Evolutionary conservation across 2,113 vertebrate species (phyloP), one percentile per base, ranked within the genome.

Genomic region (Channa maculata): DNA sequence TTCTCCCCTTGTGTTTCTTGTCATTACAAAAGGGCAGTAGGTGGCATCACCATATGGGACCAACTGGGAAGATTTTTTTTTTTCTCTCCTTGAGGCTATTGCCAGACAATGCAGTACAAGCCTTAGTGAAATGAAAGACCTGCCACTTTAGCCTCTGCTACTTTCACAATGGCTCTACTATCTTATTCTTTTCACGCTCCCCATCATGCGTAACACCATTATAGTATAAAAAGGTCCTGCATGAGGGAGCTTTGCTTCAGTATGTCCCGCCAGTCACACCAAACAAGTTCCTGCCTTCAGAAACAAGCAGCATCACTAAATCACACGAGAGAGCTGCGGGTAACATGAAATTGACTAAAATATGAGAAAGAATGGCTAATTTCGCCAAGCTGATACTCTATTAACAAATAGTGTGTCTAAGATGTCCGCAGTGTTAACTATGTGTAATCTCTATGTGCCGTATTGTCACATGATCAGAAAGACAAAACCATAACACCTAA

Each of bases 41-140:
- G 46, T 70, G 60, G 65, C 55, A 60, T 36, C 65, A 46, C 45
- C 79, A 67, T 72, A 51, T 83, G 71, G 59, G 50, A 80, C 46
- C 39, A 74, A 82, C 63, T 58, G 76, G 68, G 50, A 12, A 38
- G 45, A 54, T 71, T 50, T 71, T 39, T 61, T 39, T 52, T 69
- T 70, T 37, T 49, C 71, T 67, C 71, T 67, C 87, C 88, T 73
- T 7, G 0, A 80, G 83, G 70, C 58, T 79, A 38, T 50, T 59
- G 59, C 61, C 66, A 85, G 59, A 88, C 79, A 88, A 82, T 89
- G 84, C 87, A 89, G 83, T 72, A 80, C 80, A 60, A 79, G 76
- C 69, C 66, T 84, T 61, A 67, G 69, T 70, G 65, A 85, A 89
- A 86, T 85, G 62, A 88, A 89, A 88, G 83, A 67, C 71, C 57